These are phyloP conservation scores for Oncopodura yosiiana DNA, from an alignment of 1,140 invertebrate species.

Conservation along the genomic window DNA sequence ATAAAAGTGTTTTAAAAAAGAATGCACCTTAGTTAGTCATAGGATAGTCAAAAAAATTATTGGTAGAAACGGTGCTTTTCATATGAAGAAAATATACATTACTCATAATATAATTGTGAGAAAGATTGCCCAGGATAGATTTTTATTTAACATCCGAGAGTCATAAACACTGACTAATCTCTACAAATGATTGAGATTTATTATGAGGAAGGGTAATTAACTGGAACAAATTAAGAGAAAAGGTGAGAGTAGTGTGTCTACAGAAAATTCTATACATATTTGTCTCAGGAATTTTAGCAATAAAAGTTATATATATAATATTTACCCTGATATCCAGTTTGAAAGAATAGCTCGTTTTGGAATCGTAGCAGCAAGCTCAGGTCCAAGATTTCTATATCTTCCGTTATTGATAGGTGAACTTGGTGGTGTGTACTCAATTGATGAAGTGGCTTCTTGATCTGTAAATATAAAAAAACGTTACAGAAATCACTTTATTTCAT, in stretches of 20 bases:
- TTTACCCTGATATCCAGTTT: conserved; percentile 24
- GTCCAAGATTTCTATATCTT: conserved; percentile 31
- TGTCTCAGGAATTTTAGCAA: conserved; percentile 17
- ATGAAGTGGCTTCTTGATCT: neutral
- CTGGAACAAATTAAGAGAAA: neutral
- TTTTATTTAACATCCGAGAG: no score
- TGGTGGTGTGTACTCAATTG: conserved; percentile 26
- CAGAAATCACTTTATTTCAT: neutral
- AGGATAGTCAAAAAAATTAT: no score
- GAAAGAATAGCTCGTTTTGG: conserved; percentile 25
- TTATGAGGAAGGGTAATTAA: neutral
- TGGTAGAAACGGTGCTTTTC: no score
- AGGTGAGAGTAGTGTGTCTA: neutral
- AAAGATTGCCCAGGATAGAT: no score
- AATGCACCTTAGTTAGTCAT: no score
- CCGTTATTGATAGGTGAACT: conserved; percentile 24
- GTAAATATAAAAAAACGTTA: neutral
- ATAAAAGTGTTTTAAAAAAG: no score
- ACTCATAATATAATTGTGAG: no score
- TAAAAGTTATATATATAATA: no score
- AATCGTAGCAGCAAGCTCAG: conserved; percentile 34
- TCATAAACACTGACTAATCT: no score
- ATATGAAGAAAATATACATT: no score
- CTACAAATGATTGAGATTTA: no score
- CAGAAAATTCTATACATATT: neutral